Base-by-base conservation (phyloP, 2,113 vertebrate genomes). In the Solea solea region DNA sequence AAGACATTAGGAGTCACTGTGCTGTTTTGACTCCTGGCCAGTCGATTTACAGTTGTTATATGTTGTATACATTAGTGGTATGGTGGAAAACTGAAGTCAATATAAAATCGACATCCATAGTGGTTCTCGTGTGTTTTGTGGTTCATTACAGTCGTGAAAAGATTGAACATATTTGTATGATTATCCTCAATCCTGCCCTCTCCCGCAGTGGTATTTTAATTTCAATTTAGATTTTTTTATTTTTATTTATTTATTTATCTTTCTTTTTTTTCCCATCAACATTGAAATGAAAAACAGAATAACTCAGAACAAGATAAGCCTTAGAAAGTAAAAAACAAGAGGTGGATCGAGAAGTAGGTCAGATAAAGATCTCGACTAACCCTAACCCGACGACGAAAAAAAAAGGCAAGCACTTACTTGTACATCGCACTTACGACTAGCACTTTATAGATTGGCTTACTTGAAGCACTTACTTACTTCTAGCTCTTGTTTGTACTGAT, bases 271-370 rank as follows among this genome's bases (percentile, higher is more conserved):
- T 21, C 21, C 42, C 44, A 11, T 63, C 13, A 50, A 55, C n/a
- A 46, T 8, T 49, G 7, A 68, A 61, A 71, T 45, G 28, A 52
- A 63, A 42, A 63, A 62, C 13, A 16, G 25, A 66, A 62, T 46
- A 55, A 54, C 1, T 53, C 16, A 15, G 50, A 57, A 25, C 14
- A 27, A 65, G 63, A 41, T 39, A 28, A 66, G 41, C 15, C 34
- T 57, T 52, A 59, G 49, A 55, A 59, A 84, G 66, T 58, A 49
- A 72, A 84, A 57, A 74, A 57, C 13, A 45, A 74, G 59, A 69
- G 11, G 45, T 39, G 53, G 68, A 54, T 21, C 51, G 69, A 60
- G 75, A 65, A 59, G 51, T 46, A 40, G 42, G 28, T 48, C 50
- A n/a, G 14, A 42, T 15, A 54, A 52, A n/a, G 21, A 21, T 21